Base-by-base conservation (phyloP, 1,140 invertebrate genomes). In the Drosophila aff. region DNA sequence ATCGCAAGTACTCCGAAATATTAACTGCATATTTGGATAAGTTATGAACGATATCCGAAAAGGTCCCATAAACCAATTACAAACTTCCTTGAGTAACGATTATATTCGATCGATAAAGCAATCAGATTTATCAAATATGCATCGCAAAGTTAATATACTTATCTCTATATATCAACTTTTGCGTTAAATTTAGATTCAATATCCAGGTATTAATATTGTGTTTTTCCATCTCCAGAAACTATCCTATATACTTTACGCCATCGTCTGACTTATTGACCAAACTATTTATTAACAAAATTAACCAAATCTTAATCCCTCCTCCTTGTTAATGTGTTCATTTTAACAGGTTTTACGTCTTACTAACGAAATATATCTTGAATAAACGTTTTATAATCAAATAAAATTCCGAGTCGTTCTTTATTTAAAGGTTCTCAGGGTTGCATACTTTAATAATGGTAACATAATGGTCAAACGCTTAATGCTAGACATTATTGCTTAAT, bases 401-500 rank as follows among this genome's bases (percentile, higher is more conserved):
- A 57, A 44, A 46, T 11, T 8, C 3, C 4, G 5, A 28, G 2
- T 46, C 41, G 8, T 44, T 52, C 7, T 31, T 55, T 52, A 36
- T 36, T 55, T 38, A 21, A 55, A 16, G 4, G 13, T 38, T 23
- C 23, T 38, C 18, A 38, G 5, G 28, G 18, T 18, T 43, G n/a
- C 4, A 33, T 44, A 40, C 16, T 43, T 36, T 71, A 46, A 40
- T 61, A 26, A 36, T 46, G 36, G 31, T 38, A 61, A 61, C 47
- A 38, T 38, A 36, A 11, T 26, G 33, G 53, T 60, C 49, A 60
- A 63, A 53, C 47, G 44, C 85, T 89, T 90, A 90, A 49, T 49
- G 73, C 21, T 84, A 90, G 28, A 76, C 83, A 90, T 89, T 89
- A 90, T 90, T 89, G 81, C 78, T 89, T 81, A 89, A 90, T 89